Percentiles rank a stretch among this genome's conserved stretches.
Evolutionary conservation across 2,888 invertebrate species (phyloP).

Genomic region (Lamellibrachia columna): DNA sequence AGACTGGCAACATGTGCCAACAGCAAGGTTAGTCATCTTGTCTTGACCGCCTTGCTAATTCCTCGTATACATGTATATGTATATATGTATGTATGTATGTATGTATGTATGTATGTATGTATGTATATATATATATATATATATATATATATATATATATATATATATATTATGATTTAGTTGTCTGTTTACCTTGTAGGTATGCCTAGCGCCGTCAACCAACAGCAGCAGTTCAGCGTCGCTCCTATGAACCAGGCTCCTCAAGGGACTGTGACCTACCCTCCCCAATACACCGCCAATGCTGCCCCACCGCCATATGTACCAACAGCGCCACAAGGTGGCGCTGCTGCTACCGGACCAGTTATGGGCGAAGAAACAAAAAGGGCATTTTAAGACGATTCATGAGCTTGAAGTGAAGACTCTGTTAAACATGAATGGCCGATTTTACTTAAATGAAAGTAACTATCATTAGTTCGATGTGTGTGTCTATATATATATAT

Average conservation of each 20-base stretch:
- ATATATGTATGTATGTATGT: too few species aligned
- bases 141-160: not conserved
- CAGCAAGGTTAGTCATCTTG: not conserved
- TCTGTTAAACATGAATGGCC: too few species aligned
- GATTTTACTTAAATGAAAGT: too few species aligned
- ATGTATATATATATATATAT: not conserved
- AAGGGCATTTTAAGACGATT: too few species aligned
- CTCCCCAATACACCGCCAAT: not conserved
- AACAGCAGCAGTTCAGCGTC: not conserved
- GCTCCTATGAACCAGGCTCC: not conserved
- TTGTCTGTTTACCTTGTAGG: not conserved
- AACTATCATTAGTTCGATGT: too few species aligned
- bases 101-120: not conserved
- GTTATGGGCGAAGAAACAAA: too few species aligned
- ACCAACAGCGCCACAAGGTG: not conserved
- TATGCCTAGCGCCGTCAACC: not conserved
- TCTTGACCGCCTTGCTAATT: not conserved
- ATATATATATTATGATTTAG: not conserved
- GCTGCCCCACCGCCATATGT: not conserved
- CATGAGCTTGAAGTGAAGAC: too few species aligned
- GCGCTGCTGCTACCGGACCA: not conserved
- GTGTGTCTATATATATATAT: too few species aligned
- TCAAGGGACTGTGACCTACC: not conserved
- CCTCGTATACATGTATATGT: not conserved
- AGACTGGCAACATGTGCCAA: not conserved